Evolutionary conservation across 2,888 invertebrate species (phyloP), one percentile per base, ranked within the genome.

Genomic region (Macroteleia sp.): DNA sequence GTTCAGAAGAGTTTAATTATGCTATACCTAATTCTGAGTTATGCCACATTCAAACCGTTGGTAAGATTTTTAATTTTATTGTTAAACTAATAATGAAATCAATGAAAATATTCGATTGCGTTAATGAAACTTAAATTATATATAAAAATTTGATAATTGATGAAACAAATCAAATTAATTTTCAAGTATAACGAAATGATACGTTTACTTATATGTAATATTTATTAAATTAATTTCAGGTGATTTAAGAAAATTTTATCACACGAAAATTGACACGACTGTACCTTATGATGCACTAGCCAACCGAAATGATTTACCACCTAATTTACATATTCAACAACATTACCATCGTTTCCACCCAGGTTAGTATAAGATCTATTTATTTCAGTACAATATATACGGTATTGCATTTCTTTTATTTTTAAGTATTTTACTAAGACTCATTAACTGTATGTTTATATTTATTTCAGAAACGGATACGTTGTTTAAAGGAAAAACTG

Each of bases 321-420:
- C 95, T 86, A 99, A 99, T 92, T 91, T 99, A 20, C 95, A 98
- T 90, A 93, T 98, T 2, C 95, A 96, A 88, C 92, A 94, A 71
- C 95, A 98, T 46, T 96, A 96, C 90, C 90, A 95, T 41, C 93
- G 97, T 66, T 98, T 97, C 91, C 94, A 97, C 92, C 97, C 97
- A 81, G 95, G 96, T 95, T 83, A 84, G 84, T 52, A 20, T 30
- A 16, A 22, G n/a, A n/a, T n/a, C n/a, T n/a, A n/a, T n/a, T n/a
- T n/a, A n/a, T n/a, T n/a, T n/a, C n/a, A n/a, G n/a, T n/a, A n/a
- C n/a, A n/a, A n/a, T n/a, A n/a, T n/a, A n/a, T n/a, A n/a, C n/a
- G n/a, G n/a, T n/a, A n/a, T n/a, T n/a, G 34, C 6, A n/a, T 48
- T 48, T 22, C 14, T 34, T 61, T 34, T 57, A 8, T 30, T 32